phyloP scores from a whole-genome alignment of 1,140 invertebrate genomes.

The Solenopsis fugax region DNA sequence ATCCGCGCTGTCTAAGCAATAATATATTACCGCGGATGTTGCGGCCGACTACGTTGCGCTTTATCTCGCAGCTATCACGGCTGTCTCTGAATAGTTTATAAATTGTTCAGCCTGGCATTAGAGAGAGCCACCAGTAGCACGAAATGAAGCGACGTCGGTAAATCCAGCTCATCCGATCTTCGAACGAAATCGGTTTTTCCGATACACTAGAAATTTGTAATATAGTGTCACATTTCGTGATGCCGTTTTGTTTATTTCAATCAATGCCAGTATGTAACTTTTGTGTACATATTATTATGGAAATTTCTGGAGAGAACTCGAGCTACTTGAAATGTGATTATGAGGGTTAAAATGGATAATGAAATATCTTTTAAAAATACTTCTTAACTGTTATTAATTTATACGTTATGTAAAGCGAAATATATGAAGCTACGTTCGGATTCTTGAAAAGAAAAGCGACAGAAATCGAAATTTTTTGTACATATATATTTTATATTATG shows the following conservation, averaged over 20 bases:
- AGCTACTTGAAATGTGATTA: neutral
- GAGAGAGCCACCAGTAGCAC: slow-evolving; percentile 24
- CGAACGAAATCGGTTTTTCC: slow-evolving; percentile 38
- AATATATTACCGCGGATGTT: slow-evolving; percentile 58
- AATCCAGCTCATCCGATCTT: slow-evolving; percentile 52
- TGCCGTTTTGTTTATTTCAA: slow-evolving; percentile 30
- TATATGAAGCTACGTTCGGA: neutral
- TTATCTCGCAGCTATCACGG: slow-evolving; percentile 61
- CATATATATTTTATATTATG: neutral
- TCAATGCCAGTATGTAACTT: slow-evolving; percentile 18
- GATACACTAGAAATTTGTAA: slow-evolving; percentile 33
- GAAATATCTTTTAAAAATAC: neutral
- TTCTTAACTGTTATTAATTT: neutral
- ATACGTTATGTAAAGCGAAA: neutral
- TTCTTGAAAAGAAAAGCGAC: too few species aligned
- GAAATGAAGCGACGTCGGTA: slow-evolving; percentile 40
- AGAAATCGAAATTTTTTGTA: too few species aligned
- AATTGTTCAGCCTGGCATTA: slow-evolving; percentile 53
- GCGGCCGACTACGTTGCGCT: slow-evolving; percentile 46
- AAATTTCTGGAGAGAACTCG: neutral
- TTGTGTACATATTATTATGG: neutral
- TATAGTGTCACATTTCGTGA: slow-evolving; percentile 25
- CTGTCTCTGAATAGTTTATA: slow-evolving; percentile 65
- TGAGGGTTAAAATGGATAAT: neutral
- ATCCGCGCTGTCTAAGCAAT: slow-evolving; percentile 51